phyloP scores from a whole-genome alignment of 1,140 invertebrate species.

The Cydia splendana region DNA sequence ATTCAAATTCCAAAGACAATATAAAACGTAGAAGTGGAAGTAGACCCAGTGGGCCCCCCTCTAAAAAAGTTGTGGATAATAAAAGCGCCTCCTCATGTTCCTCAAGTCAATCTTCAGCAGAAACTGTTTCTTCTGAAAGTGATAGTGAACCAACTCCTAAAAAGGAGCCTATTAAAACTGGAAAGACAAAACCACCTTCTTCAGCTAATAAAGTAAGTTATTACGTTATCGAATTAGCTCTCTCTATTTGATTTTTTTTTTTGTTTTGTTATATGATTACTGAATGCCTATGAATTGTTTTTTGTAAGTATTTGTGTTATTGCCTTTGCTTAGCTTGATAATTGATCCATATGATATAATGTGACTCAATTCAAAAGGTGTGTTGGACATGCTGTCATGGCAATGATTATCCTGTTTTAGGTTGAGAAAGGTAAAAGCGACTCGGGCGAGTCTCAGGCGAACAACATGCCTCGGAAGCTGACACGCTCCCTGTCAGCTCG shows the following conservation, averaged over 20 bases:
- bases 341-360: too few species aligned
- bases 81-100: conserved; percentile 73
- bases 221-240: background rate
- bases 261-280: too few species aligned
- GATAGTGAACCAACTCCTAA: conserved; percentile 65
- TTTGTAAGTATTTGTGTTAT: too few species aligned
- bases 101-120: conserved; percentile 71
- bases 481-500: conserved; percentile 69
- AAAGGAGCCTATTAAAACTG: conserved; percentile 59
- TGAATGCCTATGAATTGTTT: too few species aligned
- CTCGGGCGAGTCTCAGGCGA: conserved; percentile 51
- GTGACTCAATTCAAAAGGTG: too few species aligned
- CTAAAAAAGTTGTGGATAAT: conserved; percentile 64
- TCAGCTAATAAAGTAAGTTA: conserved; percentile 48
- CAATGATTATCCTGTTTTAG: conserved; percentile 39
- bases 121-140: conserved; percentile 70
- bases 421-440: conserved; percentile 55
- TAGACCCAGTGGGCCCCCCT: conserved; percentile 62
- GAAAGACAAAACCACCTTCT: conserved; percentile 59
- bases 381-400: too few species aligned
- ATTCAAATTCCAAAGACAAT: conserved; percentile 74
- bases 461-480: conserved; percentile 61
- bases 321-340: too few species aligned
- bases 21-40: conserved; percentile 62
- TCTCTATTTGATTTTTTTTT: background rate